Evolutionary conservation across 2,797 vertebrate species (phyloP).

Genomic region (Periparus ater): DNA sequence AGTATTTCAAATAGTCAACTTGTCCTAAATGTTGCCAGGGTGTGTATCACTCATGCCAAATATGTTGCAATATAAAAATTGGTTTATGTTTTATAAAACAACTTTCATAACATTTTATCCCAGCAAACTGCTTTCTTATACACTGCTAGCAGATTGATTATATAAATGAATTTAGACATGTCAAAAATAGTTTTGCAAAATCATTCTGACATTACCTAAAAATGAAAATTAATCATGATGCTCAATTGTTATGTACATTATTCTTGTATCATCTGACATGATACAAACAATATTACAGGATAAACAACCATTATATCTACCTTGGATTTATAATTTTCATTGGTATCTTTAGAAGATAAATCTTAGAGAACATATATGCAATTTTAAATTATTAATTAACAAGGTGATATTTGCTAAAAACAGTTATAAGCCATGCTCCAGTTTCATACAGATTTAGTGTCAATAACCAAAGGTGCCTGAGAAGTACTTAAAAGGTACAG

Average conservation of each 20-base stretch:
- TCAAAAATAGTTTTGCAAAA: neutral
- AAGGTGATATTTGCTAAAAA: neutral
- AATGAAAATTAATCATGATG: neutral
- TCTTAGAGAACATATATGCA: neutral
- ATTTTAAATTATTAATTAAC: neutral
- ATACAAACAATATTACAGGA: neutral
- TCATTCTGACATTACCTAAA: neutral
- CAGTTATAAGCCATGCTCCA: rapidly evolving
- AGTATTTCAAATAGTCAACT: neutral
- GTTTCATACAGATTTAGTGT: neutral
- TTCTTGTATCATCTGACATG: neutral
- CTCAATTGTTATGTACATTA: neutral
- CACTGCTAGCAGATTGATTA: neutral
- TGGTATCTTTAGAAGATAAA: neutral
- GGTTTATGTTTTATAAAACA: neutral
- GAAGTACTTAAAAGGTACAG: neutral
- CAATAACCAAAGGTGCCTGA: rapidly evolving
- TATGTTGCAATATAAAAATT: neutral
- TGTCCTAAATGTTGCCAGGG: neutral
- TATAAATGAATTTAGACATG: neutral
- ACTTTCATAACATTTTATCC: neutral
- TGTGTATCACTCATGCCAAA: neutral
- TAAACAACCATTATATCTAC: rapidly evolving
- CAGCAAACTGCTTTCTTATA: neutral
- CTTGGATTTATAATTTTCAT: neutral